Evolutionary conservation across 1,140 invertebrate genomes (phyloP), one percentile per base, ranked within the genome.

Genomic region (Theocolax elegans): DNA sequence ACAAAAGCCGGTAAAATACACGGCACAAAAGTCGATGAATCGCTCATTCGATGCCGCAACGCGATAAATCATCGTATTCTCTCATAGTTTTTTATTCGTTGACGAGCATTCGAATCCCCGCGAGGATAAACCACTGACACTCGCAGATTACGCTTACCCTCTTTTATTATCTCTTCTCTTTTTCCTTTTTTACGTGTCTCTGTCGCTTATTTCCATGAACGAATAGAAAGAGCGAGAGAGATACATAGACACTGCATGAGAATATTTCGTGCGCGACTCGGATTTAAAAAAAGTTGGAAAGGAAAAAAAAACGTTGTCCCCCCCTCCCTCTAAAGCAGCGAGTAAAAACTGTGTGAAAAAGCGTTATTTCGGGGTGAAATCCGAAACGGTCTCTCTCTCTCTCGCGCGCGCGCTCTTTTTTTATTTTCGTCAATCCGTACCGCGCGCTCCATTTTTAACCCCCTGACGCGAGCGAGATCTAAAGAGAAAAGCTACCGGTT

Each of bases 271-370:
- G 62, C 60, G 8, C 40, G 27, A 51, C 27, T 59, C 42, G 25
- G 40, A 60, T 63, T 65, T 72, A 23, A 64, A 74, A 72, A 69
- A 54, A 25, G 71, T 40, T 73, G 67, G 71, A 74, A 71, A 68
- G 71, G n/a, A 1, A 25, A 25, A 13, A 62, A 71, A 63, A 23
- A 72, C 49, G 49, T 64, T 69, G 65, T 70, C 48, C 73, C 74
- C 78, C 74, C 74, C 74, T 44, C n/a, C 58, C 38, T 62, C 49
- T 58, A 35, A n/a, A 56, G 58, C 72, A 71, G 72, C 75, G 75
- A 78, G 60, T 49, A 71, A 85, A 86, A 85, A 84, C 76, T 85
- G 83, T 85, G 84, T 84, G 83, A 85, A 85, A 85, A 85, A 84
- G 78, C 84, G 83, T 85, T 85, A 83, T 82, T 85, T 81, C 73